phyloP scores from a whole-genome alignment of 2,797 vertebrate species.

The Rhabdophis nuchalis region DNA sequence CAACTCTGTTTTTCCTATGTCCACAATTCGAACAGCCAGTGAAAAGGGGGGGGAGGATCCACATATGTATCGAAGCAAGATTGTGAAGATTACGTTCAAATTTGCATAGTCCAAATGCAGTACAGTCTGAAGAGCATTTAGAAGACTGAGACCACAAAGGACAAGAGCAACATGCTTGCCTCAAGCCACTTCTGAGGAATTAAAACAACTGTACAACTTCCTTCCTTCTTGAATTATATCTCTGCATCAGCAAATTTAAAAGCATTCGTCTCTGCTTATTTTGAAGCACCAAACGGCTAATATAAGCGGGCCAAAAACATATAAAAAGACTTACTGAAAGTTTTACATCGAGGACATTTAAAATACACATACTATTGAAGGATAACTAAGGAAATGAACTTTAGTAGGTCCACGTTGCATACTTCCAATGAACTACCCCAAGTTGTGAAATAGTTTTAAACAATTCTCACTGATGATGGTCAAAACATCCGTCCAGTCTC shows the following conservation, averaged over 20 bases:
- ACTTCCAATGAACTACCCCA: neutral
- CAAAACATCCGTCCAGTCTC: slow-evolving; percentile 8
- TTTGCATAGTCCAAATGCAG: neutral
- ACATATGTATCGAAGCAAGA: neutral
- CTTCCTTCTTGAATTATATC: slow-evolving; percentile 27
- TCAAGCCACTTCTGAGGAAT: neutral
- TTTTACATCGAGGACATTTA: neutral
- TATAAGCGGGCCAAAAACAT: neutral
- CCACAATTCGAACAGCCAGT: neutral
- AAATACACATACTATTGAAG: neutral
- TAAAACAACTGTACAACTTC: slow-evolving; percentile 12
- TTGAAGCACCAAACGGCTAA: neutral
- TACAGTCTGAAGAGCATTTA: neutral
- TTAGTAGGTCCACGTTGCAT: neutral
- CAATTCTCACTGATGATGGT: neutral
- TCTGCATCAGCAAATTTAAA: neutral
- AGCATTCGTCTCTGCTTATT: neutral
- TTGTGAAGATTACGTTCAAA: neutral
- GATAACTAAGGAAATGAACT: slow-evolving; percentile 1
- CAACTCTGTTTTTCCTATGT: neutral
- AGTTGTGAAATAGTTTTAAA: slow-evolving; percentile 15
- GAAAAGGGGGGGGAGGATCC: neutral
- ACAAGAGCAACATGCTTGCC: neutral
- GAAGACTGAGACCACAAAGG: neutral
- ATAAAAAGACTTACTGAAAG: neutral